Evolutionary conservation across 2,888 invertebrate genomes (phyloP), one percentile per base, ranked within the genome.

Genomic region (Calliopum simillimum): DNA sequence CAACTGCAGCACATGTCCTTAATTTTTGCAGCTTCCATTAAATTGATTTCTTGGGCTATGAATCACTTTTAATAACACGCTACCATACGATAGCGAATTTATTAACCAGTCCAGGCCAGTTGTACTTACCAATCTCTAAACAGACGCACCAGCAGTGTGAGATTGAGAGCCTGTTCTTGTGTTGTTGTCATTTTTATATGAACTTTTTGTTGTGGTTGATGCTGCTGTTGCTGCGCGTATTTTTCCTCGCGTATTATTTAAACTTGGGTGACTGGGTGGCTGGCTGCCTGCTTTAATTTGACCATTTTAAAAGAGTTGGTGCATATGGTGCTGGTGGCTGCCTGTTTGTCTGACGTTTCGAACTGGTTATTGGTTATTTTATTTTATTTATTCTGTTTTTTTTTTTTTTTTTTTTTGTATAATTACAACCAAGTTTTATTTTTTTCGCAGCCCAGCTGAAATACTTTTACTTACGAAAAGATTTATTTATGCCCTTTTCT

Each of bases 261-360:
- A 56, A 51, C 68, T 51, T 47, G 70, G 72, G 72, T 72, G 72
- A 72, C 72, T 66, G 72, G 69, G 70, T 70, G 72, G 72, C 71
- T 71, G 61, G 65, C 70, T 61, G 43, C 43, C 21, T 41, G 62
- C 33, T 69, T 69, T 73, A 69, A 71, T 73, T 71, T 69, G 58
- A 53, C 41, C 69, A 71, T 71, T 71, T 68, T 71, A 68, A 63
- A 73, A 47, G 69, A n/a, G n/a, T n/a, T n/a, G n/a, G 69, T 71
- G 66, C 69, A 68, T 68, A 71, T 64, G 51, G 23, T 53, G 56
- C 69, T 64, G 51, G 23, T 53, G 56, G 69, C 56, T 69, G 69
- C 69, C 67, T 58, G 46, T 23, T 21, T 67, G 67, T 67, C 67
- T 67, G 67, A 59, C 67, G 33, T 41, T 25, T 5, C 19, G 16